These are phyloP conservation scores for Leptinotarsa haldemani DNA, from an alignment of 2,888 invertebrate species.

Conservation along the genomic window DNA sequence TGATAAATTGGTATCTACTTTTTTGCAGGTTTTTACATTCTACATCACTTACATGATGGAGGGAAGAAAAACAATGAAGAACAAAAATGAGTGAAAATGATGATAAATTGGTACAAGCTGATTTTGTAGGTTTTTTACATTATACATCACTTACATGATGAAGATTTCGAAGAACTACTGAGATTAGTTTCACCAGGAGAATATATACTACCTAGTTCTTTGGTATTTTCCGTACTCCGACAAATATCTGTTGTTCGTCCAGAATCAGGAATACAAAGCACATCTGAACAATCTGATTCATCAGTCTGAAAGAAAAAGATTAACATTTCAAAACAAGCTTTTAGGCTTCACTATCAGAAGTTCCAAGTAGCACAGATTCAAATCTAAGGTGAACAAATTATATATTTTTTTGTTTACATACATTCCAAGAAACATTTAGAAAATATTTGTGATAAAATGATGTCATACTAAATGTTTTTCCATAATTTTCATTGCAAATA, in stretches of 20 bases:
- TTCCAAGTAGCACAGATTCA: too few species aligned
- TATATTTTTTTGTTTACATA: too few species aligned
- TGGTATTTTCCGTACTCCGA: slow-evolving; percentile 68
- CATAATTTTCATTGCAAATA: too few species aligned
- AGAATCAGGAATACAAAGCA: slow-evolving; percentile 66
- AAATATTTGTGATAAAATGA: too few species aligned
- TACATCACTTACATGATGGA: slow-evolving; percentile 44
- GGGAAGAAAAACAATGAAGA: slow-evolving; percentile 49
- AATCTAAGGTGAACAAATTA: too few species aligned
- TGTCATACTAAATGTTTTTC: too few species aligned
- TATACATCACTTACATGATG: slow-evolving; percentile 41
- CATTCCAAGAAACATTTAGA: too few species aligned
- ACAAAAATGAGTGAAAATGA: too few species aligned
- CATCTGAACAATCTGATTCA: slow-evolving; percentile 69
- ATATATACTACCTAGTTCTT: slow-evolving; percentile 55
- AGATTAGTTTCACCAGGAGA: slow-evolving; percentile 68
- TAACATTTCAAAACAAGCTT: neutral
- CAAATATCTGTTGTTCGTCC: slow-evolving; percentile 73
- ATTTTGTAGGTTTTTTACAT: too few species aligned
- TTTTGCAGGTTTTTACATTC: neutral
- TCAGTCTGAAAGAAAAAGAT: slow-evolving; percentile 72
- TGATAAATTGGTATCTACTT: too few species aligned
- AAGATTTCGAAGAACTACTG: slow-evolving; percentile 69
- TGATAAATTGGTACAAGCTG: too few species aligned
- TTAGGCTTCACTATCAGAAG: neutral